Base-by-base conservation (phyloP, 2,113 vertebrate genomes). In the Malurus cyaneus region DNA sequence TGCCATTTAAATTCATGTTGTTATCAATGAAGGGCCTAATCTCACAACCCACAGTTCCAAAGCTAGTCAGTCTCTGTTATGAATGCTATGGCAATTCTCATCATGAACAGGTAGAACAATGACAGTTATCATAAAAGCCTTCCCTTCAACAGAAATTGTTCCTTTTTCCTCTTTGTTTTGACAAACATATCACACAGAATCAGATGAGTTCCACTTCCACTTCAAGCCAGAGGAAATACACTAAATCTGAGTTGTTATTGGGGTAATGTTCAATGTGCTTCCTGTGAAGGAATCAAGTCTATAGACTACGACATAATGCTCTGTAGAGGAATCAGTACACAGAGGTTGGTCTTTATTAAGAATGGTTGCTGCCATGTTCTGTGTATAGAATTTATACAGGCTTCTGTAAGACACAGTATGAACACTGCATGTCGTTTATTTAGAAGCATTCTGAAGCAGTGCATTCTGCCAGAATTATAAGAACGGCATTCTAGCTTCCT, bases 361-460 rank as follows among this genome's bases (percentile, higher is more conserved):
- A 71, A 92, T 61, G 70, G 46, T 66, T 94, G 67, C 84, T 93
- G 93, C 78, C 84, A 87, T 62, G 32, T 80, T 93, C 69, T 39
- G n/a, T 57, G 66, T 88, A 74, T 52, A 91, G 86, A 97, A 96
- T 95, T 95, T 90, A 94, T 96, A 95, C 41, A 93, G 80, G 71
- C 66, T 97, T 96, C 82, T 90, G 34, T 94, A 96, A 95, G 73
- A 72, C 65, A 76, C 36, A 81, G 41, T 87, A 88, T 5, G 20
- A 96, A 92, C 60, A 66, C 28, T 53, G 54, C 65, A 82, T 94
- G n/a, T n/a, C n/a, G n/a, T n/a, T n/a, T n/a, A n/a, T n/a, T n/a
- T n/a, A n/a, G n/a, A n/a, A n/a, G n/a, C n/a, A n/a, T n/a, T n/a
- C n/a, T n/a, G n/a, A n/a, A n/a, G n/a, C n/a, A n/a, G n/a, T n/a